Percentiles rank a stretch among this genome's conserved stretches.
Evolutionary conservation across 2,797 vertebrate genomes (phyloP).

Genomic region (Holocentrus rufus): DNA sequence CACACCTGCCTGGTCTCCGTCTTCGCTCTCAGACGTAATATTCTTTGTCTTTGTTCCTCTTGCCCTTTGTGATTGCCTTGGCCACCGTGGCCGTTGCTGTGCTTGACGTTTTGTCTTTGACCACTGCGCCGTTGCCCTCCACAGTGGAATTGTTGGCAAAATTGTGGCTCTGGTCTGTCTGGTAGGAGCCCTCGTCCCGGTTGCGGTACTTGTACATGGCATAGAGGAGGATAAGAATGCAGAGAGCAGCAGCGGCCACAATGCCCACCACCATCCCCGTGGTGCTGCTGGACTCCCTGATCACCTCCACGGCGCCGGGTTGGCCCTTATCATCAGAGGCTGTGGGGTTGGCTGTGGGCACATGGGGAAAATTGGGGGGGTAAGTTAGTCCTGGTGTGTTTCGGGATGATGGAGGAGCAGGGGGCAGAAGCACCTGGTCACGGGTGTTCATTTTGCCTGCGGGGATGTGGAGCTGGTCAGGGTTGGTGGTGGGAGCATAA

Average conservation of each 20-base stretch:
- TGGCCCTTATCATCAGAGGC: constrained; percentile 88
- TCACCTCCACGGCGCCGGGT: constrained; percentile 88
- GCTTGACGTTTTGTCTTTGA: constrained; percentile 89
- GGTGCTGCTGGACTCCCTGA: constrained; percentile 89
- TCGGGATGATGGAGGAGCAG: constrained; percentile 84
- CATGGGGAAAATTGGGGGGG: constrained; percentile 92
- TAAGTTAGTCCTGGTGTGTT: constrained; percentile 89
- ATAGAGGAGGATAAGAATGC: constrained; percentile 90
- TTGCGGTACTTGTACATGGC: constrained; percentile 94
- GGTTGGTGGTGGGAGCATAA: constrained; percentile 83
- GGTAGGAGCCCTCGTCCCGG: constrained; percentile 88
- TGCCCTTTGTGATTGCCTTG: constrained; percentile 90
- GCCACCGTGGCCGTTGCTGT: constrained; percentile 80
- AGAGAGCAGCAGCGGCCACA: constrained; percentile 89
- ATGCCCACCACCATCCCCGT: constrained; percentile 91
- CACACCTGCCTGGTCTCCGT: constrained; percentile 30
- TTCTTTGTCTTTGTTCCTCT: constrained; percentile 98
- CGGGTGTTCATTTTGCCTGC: constrained; percentile 98
- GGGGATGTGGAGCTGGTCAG: constrained; percentile 87
- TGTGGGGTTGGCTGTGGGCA: constrained; percentile 94
- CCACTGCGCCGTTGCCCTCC: constrained; percentile 90
- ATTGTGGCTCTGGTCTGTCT: constrained; percentile 86
- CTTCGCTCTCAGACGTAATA: constrained; percentile 89
- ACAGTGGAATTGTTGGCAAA: constrained; percentile 88
- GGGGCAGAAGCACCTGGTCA: constrained; percentile 88